phyloP scores from a whole-genome alignment of 2,888 invertebrate species.

The Tipula helvola region DNA sequence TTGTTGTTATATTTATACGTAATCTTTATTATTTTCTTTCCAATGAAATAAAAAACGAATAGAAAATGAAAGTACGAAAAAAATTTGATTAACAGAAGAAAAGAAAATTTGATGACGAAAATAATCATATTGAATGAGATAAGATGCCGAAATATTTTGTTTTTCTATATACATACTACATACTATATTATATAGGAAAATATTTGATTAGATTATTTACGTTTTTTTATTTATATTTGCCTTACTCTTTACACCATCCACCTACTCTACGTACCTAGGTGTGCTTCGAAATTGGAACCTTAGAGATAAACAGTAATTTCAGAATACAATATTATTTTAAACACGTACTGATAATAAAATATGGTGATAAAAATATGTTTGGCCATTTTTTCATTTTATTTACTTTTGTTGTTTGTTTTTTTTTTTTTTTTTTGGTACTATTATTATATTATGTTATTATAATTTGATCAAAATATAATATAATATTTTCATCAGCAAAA shows the following conservation, averaged over 20 bases:
- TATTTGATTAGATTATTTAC: slow-evolving; percentile 4
- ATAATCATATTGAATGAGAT: neutral
- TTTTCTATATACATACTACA: no score
- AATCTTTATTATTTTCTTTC: neutral
- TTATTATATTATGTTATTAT: neutral
- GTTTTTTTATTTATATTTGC: neutral
- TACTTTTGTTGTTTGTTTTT: no score
- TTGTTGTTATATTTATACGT: neutral
- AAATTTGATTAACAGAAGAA: neutral
- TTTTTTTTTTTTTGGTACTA: neutral
- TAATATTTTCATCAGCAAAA: neutral
- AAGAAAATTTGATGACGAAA: neutral
- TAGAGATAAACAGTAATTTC: neutral
- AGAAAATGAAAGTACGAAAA: neutral
- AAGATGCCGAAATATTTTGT: neutral
- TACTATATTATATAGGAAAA: neutral
- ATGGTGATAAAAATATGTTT: neutral
- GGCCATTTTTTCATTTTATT: neutral
- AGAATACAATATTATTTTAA: neutral
- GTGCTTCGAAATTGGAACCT: neutral
- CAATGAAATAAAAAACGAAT: neutral
- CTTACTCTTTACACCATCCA: neutral
- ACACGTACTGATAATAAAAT: neutral
- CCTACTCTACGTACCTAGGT: neutral
- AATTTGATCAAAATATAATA: neutral